Percentiles rank a stretch among this genome's conserved stretches.
These are phyloP conservation scores for Corythornis madagascariensis DNA, from an alignment of 2,113 vertebrate genomes.

Conservation along the genomic window DNA sequence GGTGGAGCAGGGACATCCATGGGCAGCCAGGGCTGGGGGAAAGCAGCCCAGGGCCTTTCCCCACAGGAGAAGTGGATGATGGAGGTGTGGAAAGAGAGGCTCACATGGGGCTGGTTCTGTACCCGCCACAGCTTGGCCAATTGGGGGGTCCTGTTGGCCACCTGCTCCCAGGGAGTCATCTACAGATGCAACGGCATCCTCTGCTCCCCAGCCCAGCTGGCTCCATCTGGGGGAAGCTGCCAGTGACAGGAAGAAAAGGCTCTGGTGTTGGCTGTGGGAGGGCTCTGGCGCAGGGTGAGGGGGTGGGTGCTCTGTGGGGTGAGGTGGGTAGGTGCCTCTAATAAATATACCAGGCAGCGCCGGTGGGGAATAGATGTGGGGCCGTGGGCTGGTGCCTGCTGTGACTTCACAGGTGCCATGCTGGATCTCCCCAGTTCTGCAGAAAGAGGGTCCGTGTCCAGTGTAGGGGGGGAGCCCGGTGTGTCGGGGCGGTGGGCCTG, in stretches of 20 bases:
- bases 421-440: not conserved
- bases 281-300: not conserved
- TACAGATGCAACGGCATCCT: not conserved
- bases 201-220: not conserved
- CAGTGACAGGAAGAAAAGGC: not conserved
- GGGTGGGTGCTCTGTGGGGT: not conserved
- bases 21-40: not conserved
- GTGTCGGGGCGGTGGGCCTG: not conserved
- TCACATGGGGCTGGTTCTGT: not conserved
- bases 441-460: not conserved
- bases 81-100: not conserved
- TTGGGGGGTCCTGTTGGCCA: not conserved
- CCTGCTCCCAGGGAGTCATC: not conserved
- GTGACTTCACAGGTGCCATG: not conserved
- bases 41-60: not conserved
- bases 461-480: not conserved
- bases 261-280: not conserved
- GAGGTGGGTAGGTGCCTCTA: not conserved
- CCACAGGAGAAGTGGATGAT: not conserved
- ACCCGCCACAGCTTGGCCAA: not conserved
- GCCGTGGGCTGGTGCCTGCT: not conserved
- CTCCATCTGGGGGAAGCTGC: not conserved
- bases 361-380: not conserved
- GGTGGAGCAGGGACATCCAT: not conserved
- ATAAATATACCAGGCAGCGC: conserved; percentile 45